Evolutionary conservation across 2,888 invertebrate genomes (phyloP).

Genomic region (Holacanthella duospinosa): DNA sequence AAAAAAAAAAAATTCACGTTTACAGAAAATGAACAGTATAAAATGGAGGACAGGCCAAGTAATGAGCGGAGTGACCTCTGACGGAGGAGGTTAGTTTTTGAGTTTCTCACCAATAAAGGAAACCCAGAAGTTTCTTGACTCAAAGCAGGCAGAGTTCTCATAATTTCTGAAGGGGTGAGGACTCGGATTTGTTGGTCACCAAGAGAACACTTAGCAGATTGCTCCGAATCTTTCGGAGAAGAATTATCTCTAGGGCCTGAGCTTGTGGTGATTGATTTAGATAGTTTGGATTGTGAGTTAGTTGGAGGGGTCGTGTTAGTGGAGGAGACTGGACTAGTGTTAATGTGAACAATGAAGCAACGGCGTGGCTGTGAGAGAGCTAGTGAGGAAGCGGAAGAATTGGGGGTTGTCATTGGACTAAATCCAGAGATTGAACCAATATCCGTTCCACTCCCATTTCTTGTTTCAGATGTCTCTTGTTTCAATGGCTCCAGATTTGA

Average conservation of each 20-base stretch:
- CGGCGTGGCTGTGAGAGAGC: background rate
- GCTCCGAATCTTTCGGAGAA: background rate
- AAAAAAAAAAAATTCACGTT: too few relatives aligned
- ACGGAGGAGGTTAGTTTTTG: constrained; percentile 34
- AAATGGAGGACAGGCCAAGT: background rate
- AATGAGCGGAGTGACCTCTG: background rate
- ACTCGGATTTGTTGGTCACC: constrained; percentile 73
- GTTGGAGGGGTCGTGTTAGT: background rate
- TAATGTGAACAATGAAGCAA: constrained; percentile 5
- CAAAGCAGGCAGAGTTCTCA: constrained; percentile 79
- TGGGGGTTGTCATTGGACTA: background rate
- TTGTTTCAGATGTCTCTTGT: background rate
- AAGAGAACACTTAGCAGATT: constrained; percentile 16
- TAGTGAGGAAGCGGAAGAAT: background rate
- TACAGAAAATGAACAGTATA: too few relatives aligned
- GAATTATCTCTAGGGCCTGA: background rate
- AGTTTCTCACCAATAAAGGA: constrained; percentile 41
- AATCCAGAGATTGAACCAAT: background rate
- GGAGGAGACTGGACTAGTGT: constrained; percentile 5
- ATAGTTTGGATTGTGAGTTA: background rate
- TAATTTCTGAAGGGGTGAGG: constrained; percentile 78
- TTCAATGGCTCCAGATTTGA: background rate
- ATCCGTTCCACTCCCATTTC: background rate
- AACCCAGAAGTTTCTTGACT: constrained; percentile 48
- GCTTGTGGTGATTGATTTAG: background rate